These are phyloP conservation scores for Urophycis tenuis DNA, from an alignment of 2,797 vertebrate species.

Conservation along the genomic window DNA sequence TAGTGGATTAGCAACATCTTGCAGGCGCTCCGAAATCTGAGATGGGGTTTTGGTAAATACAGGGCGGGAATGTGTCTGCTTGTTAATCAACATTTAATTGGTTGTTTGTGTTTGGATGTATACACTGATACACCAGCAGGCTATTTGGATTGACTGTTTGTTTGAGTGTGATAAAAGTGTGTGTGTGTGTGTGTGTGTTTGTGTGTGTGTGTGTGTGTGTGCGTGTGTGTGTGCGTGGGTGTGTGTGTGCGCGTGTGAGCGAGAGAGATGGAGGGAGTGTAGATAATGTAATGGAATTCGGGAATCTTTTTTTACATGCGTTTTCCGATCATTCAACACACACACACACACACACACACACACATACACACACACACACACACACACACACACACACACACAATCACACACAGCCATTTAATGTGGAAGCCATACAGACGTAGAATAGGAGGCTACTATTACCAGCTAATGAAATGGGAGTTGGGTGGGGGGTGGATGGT, in stretches of 20 bases:
- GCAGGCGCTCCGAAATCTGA: background rate
- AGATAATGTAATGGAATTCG: background rate
- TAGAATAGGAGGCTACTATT: slow-evolving; percentile 59
- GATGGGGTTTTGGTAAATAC: background rate
- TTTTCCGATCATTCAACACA: background rate
- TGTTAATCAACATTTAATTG: slow-evolving; percentile 1
- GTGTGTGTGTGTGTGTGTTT: background rate
- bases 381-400: background rate
- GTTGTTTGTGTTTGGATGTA: slow-evolving; percentile 1
- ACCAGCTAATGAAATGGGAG: slow-evolving; percentile 49
- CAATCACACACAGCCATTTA: slow-evolving; percentile 34
- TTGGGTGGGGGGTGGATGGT: slow-evolving; percentile 36
- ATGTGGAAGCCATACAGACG: slow-evolving; percentile 52
- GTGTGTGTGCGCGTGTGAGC: no score
- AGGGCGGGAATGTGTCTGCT: background rate
- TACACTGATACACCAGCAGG: background rate
- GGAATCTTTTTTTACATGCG: background rate
- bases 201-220: background rate
- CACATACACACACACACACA: background rate
- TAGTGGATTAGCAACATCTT: background rate
- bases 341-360: slow-evolving; percentile 5
- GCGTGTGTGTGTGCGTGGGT: no score
- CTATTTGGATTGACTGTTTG: background rate
- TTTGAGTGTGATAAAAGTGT: slow-evolving; percentile 2
- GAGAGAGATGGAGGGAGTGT: background rate